These are phyloP conservation scores for Drosophila kanapiae DNA, from an alignment of 1,140 invertebrate species.

Conservation along the genomic window DNA sequence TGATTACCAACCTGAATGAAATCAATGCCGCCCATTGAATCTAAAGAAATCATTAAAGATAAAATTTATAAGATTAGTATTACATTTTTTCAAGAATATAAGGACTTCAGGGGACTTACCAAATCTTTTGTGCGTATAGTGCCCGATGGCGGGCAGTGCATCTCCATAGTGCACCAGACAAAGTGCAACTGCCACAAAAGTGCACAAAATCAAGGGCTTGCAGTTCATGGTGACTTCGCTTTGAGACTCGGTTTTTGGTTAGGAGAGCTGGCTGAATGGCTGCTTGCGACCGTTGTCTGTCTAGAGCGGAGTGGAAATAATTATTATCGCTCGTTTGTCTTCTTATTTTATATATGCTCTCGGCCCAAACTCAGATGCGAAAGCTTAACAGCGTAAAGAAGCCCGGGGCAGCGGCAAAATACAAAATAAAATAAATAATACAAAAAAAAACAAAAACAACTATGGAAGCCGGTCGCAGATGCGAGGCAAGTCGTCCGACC, in stretches of 20 bases:
- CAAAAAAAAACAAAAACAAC: constrained; percentile 37
- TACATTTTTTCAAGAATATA: too few relatives aligned
- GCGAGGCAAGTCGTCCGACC: constrained; percentile 34
- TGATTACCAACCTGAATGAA: constrained; percentile 81
- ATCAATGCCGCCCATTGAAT: constrained; percentile 80
- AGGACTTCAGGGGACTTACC: constrained; percentile 47
- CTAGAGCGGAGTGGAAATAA: constrained; percentile 73
- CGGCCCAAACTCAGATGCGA: constrained; percentile 70
- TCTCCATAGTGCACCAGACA: constrained; percentile 51
- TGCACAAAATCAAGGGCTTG: constrained; percentile 51
- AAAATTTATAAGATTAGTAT: neutral
- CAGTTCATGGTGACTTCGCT: constrained; percentile 52
- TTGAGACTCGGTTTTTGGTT: constrained; percentile 3
- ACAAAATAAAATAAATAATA: constrained; percentile 15
- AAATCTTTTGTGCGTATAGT: constrained; percentile 73
- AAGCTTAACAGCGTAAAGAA: constrained; percentile 72
- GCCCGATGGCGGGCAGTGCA: constrained; percentile 70
- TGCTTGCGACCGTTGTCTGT: constrained; percentile 56
- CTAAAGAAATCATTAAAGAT: constrained; percentile 29
- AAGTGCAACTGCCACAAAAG: constrained; percentile 45
- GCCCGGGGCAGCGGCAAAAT: constrained; percentile 42
- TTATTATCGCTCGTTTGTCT: constrained; percentile 76
- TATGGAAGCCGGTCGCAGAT: constrained; percentile 67
- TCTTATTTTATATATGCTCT: constrained; percentile 74
- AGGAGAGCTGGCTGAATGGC: constrained; percentile 25